These are phyloP conservation scores for Mastigias papua DNA, from an alignment of 30 jellyfish, hydroid and myxozoan genomes.

Conservation along the genomic window DNA sequence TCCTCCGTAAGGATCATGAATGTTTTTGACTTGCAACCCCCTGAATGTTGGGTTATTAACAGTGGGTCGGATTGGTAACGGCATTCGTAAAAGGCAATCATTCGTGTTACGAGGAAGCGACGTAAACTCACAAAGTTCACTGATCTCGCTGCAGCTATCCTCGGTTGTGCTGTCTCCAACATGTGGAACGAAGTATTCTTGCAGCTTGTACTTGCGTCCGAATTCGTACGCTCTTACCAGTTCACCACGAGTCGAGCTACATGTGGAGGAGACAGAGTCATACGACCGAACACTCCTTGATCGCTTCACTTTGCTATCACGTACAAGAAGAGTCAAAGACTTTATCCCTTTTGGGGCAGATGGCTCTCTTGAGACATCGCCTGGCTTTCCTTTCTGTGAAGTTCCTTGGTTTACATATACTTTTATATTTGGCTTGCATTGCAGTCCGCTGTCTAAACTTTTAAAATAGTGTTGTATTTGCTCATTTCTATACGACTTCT, in stretches of 20 bases:
- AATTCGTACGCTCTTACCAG: slow-evolving; percentile 92
- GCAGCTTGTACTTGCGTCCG: slow-evolving; percentile 88
- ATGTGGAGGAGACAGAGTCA: slow-evolving; percentile 93
- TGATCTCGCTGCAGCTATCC: slow-evolving; percentile 72
- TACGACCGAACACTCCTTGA: slow-evolving; percentile 86
- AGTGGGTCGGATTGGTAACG: slow-evolving; percentile 71
- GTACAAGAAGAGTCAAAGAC: slow-evolving; percentile 37
- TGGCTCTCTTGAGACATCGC: background rate
- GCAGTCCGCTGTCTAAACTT: slow-evolving; percentile 61
- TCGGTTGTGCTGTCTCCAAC: slow-evolving; percentile 73
- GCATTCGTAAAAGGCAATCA: slow-evolving; percentile 80
- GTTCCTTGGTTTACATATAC: background rate
- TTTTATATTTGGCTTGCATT: slow-evolving; percentile 4
- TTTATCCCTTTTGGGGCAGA: slow-evolving; percentile 29
- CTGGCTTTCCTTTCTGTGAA: slow-evolving; percentile 3
- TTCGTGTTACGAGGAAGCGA: slow-evolving; percentile 79
- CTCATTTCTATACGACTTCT: slow-evolving; percentile 34
- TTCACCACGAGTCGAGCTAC: slow-evolving; percentile 93
- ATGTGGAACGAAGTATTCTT: slow-evolving; percentile 74
- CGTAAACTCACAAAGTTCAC: slow-evolving; percentile 76
- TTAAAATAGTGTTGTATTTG: slow-evolving; percentile 40
- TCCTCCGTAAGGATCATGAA: slow-evolving; percentile 50
- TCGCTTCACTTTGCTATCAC: slow-evolving; percentile 60
- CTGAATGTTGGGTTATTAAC: slow-evolving; percentile 35
- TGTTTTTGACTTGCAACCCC: slow-evolving; percentile 23